Conservation (phyloP, 2,888 invertebrate genomes). For the Tachina grossa region DNA sequence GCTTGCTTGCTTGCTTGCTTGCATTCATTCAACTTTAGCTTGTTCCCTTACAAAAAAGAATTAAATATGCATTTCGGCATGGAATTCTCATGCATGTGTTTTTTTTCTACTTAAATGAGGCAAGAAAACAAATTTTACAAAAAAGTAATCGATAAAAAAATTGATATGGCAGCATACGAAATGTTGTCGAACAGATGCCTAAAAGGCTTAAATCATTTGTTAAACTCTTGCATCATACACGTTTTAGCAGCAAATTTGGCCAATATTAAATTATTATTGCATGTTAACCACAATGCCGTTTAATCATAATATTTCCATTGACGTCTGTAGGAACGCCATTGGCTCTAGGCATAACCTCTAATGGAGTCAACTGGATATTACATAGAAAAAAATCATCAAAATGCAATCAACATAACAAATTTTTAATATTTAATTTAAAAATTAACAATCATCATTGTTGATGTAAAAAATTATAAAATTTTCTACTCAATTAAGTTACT, state of each 20-base stretch:
- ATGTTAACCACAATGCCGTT: no score
- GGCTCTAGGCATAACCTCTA: no score
- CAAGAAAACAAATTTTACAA: conserved; percentile 9
- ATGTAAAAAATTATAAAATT: no score
- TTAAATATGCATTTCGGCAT: not conserved
- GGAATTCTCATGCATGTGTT: conserved; percentile 28
- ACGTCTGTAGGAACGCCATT: no score
- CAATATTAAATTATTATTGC: no score
- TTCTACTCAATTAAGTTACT: no score
- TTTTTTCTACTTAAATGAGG: conserved; percentile 21
- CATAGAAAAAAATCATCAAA: no score
- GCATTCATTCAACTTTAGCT: conserved; percentile 60
- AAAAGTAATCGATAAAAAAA: conserved; percentile 53
- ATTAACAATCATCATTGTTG: no score
- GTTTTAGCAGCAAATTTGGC: not conserved
- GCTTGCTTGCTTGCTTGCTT: not conserved
- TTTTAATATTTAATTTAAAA: no score
- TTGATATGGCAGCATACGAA: conserved; percentile 31
- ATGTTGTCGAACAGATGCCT: not conserved
- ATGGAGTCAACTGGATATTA: no score
- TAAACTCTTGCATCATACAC: not conserved
- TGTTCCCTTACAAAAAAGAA: conserved; percentile 30
- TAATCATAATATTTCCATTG: no score
- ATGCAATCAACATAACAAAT: no score
- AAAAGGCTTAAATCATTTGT: conserved; percentile 1